These are phyloP conservation scores for Mionectes olivaceus DNA, from an alignment of 2,797 vertebrate genomes.

Conservation along the genomic window DNA sequence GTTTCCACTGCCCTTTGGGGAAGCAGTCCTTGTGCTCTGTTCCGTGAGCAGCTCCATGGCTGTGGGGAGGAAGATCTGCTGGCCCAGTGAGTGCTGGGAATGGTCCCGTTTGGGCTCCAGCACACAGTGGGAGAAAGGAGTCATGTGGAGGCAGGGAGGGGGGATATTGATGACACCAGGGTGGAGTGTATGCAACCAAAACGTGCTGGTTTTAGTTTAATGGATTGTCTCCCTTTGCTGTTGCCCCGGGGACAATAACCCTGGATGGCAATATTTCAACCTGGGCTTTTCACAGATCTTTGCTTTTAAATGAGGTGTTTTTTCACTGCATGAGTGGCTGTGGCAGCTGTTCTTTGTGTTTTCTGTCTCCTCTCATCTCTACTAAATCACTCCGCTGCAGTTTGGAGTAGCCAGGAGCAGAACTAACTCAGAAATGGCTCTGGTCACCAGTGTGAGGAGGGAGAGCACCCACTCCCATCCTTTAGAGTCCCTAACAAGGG, in stretches of 20 bases:
- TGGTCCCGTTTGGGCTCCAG: background rate
- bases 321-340: slow-evolving; percentile 80
- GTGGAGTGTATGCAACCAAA: slow-evolving; percentile 51
- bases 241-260: slow-evolving; percentile 69
- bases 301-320: slow-evolving; percentile 77
- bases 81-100: background rate
- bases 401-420: slow-evolving; percentile 69
- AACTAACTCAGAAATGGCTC: slow-evolving; percentile 60
- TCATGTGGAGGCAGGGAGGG: background rate
- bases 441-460: slow-evolving; percentile 51
- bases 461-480: slow-evolving; percentile 23
- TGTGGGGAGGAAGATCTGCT: background rate
- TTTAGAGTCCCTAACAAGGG: slow-evolving; percentile 35
- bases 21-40: background rate
- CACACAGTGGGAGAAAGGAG: background rate
- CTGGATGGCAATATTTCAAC: slow-evolving; percentile 75
- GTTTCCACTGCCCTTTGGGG: background rate
- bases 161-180: background rate
- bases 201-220: slow-evolving; percentile 79
- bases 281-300: slow-evolving; percentile 76
- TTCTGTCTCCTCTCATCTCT: slow-evolving; percentile 77
- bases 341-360: slow-evolving; percentile 76
- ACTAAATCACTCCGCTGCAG: slow-evolving; percentile 72
- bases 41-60: background rate
- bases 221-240: slow-evolving; percentile 72